Evolutionary conservation across 1,140 invertebrate species (phyloP), one percentile per base, ranked within the genome.

Genomic region (Triops cancriformis): DNA sequence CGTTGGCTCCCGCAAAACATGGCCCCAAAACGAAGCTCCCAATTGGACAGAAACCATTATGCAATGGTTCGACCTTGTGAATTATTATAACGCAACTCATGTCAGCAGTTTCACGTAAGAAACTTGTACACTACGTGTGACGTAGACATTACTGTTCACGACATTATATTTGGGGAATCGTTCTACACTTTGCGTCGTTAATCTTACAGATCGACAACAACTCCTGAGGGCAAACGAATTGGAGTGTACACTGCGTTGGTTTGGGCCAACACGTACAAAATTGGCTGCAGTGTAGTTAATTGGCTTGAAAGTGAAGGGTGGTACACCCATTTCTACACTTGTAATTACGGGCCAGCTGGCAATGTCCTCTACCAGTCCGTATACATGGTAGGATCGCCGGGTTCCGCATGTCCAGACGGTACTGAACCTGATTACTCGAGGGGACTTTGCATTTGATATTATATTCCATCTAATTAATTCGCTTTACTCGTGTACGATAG

Each of bases 381-480:
- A 18, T 80, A 77, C 23, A 72, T 27, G 31, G 43, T 45, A 23
- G 81, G 81, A 14, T 26, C 75, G 9, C 26, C 74, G 4, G 79
- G 77, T 51, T 80, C 80, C 5, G 73, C 26, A 1, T 81, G 81
- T 51, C 76, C 80, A 9, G n/a, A 14, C 1, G 81, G 79, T 42
- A 79, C 42, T 1, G 77, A 23, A n/a, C n/a, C 51, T n/a, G 23
- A 64, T 64, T 6, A n/a, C 23, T 64, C 14, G 4, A 10, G 14
- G 18, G 51, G 51, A 64, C 51, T 64, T 64, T 64, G 51, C n/a
- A 23, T n/a, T 6, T 64, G 51, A 64, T n/a, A 64, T 18, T 64
- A 7, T 37, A 37, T 23, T n/a, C 51, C 18, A 6, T 64, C n/a
- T 23, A 64, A 64, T 64, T 14, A 23, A n/a, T 64, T 18, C 18